These are phyloP conservation scores for Aphaenogaster rudis DNA, from an alignment of 1,140 invertebrate genomes.

Conservation along the genomic window DNA sequence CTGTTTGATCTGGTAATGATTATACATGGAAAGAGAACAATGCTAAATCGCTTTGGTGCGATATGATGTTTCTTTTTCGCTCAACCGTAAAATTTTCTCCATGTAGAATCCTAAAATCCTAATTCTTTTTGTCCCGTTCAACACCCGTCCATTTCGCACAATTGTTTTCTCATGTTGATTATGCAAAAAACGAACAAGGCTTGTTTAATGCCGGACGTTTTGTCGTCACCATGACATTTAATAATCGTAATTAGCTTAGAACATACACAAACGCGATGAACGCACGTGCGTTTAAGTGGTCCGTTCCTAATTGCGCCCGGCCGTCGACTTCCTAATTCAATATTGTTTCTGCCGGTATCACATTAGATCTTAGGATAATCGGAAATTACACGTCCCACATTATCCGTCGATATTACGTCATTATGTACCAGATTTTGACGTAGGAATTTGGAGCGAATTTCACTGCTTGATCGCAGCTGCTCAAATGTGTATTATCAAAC, in stretches of 20 bases:
- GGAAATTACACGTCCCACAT: neutral
- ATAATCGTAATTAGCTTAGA: constrained; percentile 20
- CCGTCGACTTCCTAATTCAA: constrained; percentile 26
- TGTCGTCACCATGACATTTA: neutral
- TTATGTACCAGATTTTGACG: neutral
- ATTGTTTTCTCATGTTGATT: neutral
- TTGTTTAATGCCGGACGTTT: neutral
- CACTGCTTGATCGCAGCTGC: neutral
- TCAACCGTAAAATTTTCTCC: neutral
- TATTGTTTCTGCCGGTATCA: constrained; percentile 28
- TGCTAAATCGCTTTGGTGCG: neutral
- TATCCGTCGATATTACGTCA: neutral
- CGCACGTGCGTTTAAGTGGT: neutral
- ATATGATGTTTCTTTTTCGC: neutral
- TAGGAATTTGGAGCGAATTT: constrained; percentile 5
- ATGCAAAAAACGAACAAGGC: neutral
- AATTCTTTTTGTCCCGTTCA: neutral
- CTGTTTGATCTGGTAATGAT: neutral
- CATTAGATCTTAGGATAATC: constrained; percentile 32
- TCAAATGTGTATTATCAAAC: neutral
- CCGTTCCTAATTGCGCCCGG: neutral
- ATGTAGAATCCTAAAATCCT: neutral
- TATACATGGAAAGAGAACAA: neutral
- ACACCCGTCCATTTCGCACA: neutral
- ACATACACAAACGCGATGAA: neutral